Conservation (phyloP, 2,888 invertebrate species). For the Melinopterus prodromus region DNA sequence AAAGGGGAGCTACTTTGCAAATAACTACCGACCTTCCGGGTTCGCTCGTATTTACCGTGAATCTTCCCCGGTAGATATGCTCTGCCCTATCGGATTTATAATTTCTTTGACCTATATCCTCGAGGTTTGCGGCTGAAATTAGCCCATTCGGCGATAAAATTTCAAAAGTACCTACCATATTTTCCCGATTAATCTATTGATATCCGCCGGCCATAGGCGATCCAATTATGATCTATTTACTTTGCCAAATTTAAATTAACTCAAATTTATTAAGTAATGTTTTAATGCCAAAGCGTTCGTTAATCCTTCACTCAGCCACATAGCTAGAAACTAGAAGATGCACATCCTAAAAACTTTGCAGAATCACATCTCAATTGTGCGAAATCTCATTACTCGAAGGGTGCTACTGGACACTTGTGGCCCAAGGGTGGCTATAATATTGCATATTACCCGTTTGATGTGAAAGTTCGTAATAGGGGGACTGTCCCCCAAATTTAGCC, state of each 20-base stretch:
- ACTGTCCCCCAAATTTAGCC: background rate
- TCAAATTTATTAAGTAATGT: too few relatives aligned
- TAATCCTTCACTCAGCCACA: too few relatives aligned
- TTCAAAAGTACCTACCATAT: slow-evolving; percentile 19
- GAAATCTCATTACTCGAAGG: background rate
- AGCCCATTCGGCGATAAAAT: slow-evolving; percentile 27
- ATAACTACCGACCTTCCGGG: background rate
- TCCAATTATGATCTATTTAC: background rate
- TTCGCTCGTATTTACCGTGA: slow-evolving; percentile 1
- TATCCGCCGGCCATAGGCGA: background rate
- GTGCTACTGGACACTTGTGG: background rate
- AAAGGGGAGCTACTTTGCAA: background rate
- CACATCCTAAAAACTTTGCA: background rate
- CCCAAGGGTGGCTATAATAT: background rate
- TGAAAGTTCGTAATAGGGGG: background rate
- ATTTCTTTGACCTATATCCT: slow-evolving; percentile 28
- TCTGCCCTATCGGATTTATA: slow-evolving; percentile 6
- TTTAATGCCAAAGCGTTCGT: too few relatives aligned
- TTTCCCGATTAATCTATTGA: slow-evolving; percentile 26
- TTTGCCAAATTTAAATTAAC: background rate
- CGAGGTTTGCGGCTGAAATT: slow-evolving; percentile 27
- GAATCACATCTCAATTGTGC: background rate
- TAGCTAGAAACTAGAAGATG: too few relatives aligned
- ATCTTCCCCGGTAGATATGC: background rate
- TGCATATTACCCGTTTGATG: slow-evolving; percentile 4